Percentiles rank a stretch among this genome's conserved stretches.
Conservation (phyloP, 2,797 vertebrate genomes). For the Sphenodon punctatus region DNA sequence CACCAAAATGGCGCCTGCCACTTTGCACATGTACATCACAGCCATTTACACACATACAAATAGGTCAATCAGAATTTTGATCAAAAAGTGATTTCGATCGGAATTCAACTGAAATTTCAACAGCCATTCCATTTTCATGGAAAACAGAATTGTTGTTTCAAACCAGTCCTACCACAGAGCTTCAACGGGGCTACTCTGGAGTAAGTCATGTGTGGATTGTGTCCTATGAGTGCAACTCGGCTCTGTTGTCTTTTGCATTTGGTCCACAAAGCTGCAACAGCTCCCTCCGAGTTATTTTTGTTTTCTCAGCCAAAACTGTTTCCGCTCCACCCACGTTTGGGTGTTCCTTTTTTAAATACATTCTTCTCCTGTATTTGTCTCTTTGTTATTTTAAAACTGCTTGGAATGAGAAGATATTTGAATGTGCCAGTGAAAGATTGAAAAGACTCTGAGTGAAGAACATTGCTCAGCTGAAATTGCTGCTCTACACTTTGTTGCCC, state of each 20-base stretch:
- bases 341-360: neutral
- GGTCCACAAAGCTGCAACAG: neutral
- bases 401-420: constrained; percentile 34
- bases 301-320: neutral
- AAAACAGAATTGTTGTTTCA: too few species aligned
- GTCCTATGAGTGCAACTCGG: neutral
- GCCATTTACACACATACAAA: too few species aligned
- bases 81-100: too few species aligned
- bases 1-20: too few species aligned
- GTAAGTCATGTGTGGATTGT: too few species aligned
- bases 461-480: neutral
- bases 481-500: neutral
- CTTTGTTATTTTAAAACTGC: constrained; percentile 14
- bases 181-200: too few species aligned
- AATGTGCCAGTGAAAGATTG: neutral
- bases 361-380: neutral
- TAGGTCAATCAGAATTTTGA: too few species aligned
- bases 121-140: too few species aligned
- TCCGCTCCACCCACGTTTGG: too few species aligned
- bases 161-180: too few species aligned
- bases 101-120: too few species aligned
- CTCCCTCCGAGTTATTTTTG: neutral
- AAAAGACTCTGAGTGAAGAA: neutral
- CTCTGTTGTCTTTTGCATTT: neutral
- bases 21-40: too few species aligned